A percentile compares a stretch with the other conserved stretches of the same genome.
These are phyloP conservation scores for Drosophila auraria DNA, from an alignment of 1,140 invertebrate genomes.

Conservation along the genomic window DNA sequence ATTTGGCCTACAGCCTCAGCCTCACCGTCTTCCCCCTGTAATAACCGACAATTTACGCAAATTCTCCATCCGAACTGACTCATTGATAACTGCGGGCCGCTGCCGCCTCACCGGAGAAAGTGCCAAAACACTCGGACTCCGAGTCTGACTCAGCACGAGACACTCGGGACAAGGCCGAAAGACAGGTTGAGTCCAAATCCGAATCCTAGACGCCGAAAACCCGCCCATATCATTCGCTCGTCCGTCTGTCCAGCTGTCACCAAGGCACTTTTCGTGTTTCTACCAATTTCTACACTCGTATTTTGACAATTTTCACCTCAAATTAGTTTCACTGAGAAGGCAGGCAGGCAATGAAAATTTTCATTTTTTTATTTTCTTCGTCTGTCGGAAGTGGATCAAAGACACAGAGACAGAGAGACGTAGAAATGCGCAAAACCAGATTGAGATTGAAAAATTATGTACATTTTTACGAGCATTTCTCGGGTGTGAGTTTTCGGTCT, in stretches of 20 bases:
- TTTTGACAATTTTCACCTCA: constrained; percentile 69
- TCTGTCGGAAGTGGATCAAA: constrained; percentile 73
- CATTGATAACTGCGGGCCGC: constrained; percentile 47
- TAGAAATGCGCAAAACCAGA: constrained; percentile 52
- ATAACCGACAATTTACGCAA: constrained; percentile 55
- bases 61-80: constrained; percentile 45
- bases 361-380: constrained; percentile 38
- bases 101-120: constrained; percentile 37
- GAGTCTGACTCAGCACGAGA: constrained; percentile 42
- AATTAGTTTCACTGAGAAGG: constrained; percentile 62
- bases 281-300: constrained; percentile 35
- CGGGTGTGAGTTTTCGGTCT: constrained; percentile 31
- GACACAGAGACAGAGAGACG: constrained; percentile 49
- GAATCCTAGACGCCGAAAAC: constrained; percentile 40
- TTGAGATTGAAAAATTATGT: constrained; percentile 71
- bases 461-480: constrained; percentile 62
- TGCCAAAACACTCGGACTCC: constrained; percentile 31
- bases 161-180: constrained; percentile 41
- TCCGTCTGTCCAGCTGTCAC: constrained; percentile 34
- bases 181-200: constrained; percentile 28
- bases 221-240: constrained; percentile 39
- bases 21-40: constrained; percentile 13
- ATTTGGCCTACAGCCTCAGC: constrained; percentile 16
- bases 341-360: constrained; percentile 54
- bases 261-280: constrained; percentile 34